These are phyloP conservation scores for Melipona bicolor DNA, from an alignment of 2,888 invertebrate genomes.

Conservation along the genomic window DNA sequence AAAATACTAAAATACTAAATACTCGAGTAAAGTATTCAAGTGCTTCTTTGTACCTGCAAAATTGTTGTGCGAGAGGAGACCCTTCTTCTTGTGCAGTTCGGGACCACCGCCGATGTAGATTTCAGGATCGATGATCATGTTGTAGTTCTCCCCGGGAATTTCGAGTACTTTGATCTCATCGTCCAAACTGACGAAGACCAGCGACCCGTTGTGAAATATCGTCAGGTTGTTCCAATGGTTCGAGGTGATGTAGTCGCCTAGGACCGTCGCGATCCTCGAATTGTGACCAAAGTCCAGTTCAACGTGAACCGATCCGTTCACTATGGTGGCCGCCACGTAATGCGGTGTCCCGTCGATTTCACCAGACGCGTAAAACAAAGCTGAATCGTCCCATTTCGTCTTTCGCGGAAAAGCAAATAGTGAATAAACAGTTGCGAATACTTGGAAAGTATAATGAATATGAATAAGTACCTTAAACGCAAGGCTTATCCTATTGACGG, in stretches of 20 bases:
- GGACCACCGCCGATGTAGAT: conserved; percentile 97
- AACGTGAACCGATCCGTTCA: conserved; percentile 92
- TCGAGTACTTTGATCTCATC: conserved; percentile 89
- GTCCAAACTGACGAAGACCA: conserved; percentile 91
- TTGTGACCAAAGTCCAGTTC: conserved; percentile 94
- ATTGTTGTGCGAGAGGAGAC: conserved; percentile 92
- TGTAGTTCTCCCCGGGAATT: conserved; percentile 89
- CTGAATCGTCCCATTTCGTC: conserved; percentile 96
- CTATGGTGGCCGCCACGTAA: conserved; percentile 94
- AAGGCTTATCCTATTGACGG: conserved; percentile 93
- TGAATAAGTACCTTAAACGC: conserved; percentile 90
- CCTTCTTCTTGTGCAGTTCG: conserved; percentile 92
- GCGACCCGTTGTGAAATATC: conserved; percentile 91
- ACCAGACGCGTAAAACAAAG: conserved; percentile 96
- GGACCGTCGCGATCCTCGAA: conserved; percentile 88
- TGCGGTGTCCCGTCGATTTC: conserved; percentile 95
- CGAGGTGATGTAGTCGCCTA: conserved; percentile 89
- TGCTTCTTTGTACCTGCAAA: conserved; percentile 86
- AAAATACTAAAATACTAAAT: too few relatives aligned
- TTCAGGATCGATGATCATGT: conserved; percentile 96
- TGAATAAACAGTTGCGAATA: not conserved
- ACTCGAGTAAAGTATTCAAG: too few relatives aligned
- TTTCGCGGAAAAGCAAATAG: conserved; percentile 78
- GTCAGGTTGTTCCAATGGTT: conserved; percentile 96
- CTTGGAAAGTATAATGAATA: too few relatives aligned